Evolutionary conservation across 1,140 invertebrate genomes (phyloP).

Genomic region (Macrobrachium rosenbergii): DNA sequence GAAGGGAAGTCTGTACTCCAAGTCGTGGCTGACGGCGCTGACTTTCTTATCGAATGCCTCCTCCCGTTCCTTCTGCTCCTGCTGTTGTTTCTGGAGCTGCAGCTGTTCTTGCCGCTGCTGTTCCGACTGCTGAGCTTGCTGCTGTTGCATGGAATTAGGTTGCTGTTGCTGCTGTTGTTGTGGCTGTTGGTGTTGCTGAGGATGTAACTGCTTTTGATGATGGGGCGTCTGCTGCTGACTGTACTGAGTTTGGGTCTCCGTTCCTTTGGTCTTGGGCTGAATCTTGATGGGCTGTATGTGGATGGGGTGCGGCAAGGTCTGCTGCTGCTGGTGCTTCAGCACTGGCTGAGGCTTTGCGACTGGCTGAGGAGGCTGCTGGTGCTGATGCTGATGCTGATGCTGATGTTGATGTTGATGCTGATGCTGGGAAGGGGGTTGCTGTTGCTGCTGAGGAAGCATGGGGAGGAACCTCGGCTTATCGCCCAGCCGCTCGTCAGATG

Average conservation of each 20-base stretch:
- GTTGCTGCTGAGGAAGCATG: background rate
- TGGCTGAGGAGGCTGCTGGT: constrained; percentile 10
- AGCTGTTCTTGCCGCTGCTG: background rate
- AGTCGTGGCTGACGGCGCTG: constrained; percentile 43
- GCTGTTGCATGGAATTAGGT: background rate
- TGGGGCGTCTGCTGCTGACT: background rate
- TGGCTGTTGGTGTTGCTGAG: constrained; percentile 31
- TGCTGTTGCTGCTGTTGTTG: constrained; percentile 30
- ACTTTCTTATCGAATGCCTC: constrained; percentile 29
- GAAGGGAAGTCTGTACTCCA: constrained; percentile 55
- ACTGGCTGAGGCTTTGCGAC: background rate
- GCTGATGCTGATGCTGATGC: constrained; percentile 21
- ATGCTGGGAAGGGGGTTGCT: constrained; percentile 18
- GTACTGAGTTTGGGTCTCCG: too few species aligned
- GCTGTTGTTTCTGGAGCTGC: background rate
- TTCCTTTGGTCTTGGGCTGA: too few species aligned
- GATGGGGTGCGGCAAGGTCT: background rate
- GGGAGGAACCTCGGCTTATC: background rate
- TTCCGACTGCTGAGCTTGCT: background rate
- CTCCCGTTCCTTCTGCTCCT: constrained; percentile 21
- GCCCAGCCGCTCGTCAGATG: too few species aligned
- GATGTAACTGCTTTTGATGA: background rate
- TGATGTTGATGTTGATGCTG: constrained; percentile 31
- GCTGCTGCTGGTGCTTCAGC: constrained; percentile 7
- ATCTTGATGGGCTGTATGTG: background rate